Conservation (phyloP, 2,888 invertebrate species). For the Brachylomia viminalis region DNA sequence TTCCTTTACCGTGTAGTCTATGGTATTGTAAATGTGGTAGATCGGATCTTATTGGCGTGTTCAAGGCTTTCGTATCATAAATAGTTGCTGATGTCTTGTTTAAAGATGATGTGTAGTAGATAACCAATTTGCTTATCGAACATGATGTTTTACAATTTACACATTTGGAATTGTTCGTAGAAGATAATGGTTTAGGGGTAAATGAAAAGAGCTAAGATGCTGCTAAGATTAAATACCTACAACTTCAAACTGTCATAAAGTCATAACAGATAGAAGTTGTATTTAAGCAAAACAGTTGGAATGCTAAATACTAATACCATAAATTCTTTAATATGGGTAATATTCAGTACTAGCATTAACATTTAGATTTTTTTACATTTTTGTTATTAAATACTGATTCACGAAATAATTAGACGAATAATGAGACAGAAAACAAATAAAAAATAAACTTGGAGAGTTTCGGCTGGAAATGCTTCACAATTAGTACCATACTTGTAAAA, state of each 20-base stretch:
- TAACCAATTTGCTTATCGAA: background rate
- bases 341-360: background rate
- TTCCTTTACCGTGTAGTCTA: constrained; percentile 9
- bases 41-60: background rate
- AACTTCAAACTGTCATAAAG: background rate
- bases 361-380: background rate
- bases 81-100: constrained; percentile 1
- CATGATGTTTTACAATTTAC: background rate
- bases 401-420: too few species aligned
- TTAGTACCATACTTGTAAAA: constrained; percentile 24
- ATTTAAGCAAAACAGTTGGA: background rate
- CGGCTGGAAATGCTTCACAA: background rate
- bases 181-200: background rate
- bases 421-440: too few species aligned
- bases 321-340: background rate
- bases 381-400: background rate
- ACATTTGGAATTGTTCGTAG: background rate
- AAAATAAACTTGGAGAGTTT: too few species aligned
- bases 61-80: constrained; percentile 12
- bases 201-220: background rate
- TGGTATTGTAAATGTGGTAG: background rate
- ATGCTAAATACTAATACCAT: too few species aligned
- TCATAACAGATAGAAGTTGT: too few species aligned
- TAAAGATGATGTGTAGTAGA: background rate
- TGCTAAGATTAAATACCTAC: background rate